Base-by-base conservation (phyloP, 2,113 vertebrate species). In the Telmatochromis bifrenatus region DNA sequence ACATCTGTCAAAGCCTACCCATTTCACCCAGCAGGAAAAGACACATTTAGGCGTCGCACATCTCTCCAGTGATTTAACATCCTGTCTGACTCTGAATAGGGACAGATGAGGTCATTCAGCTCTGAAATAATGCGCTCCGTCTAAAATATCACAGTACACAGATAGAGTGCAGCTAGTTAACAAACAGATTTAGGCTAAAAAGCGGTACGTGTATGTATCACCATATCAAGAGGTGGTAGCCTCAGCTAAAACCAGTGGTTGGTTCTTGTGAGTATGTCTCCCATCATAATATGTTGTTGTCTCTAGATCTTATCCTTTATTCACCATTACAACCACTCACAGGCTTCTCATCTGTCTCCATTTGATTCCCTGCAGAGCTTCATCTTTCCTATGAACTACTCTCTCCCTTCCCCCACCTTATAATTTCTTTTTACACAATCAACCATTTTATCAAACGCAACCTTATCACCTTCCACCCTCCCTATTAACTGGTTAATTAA, bases 1-100 rank as follows among this genome's bases (percentile, higher is more conserved):
- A 93, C 94, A 96, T 94, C 93, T 94, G 93, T 94, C 93, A 88
- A 87, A 91, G 87, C 81, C 90, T 80, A 84, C 83, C 84, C 85
- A 47, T 86, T 92, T 86, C 84, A 58, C 87, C 87, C 85, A 62
- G 89, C 95, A 87, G 91, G 85, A 87, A 94, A 91, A 94, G 90
- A 89, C 87, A 87, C 89, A 92, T 90, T 94, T 77, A 88, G 85
- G 85, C 86, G 12, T 79, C 9, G 15, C 9, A 7, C 89, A 88
- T 90, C 88, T 82, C 82, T 58, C 81, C 55, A 7, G 53, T 81
- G 91, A 91, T 92, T 91, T 88, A 85, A 90, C 84, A 11, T 93
- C 91, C 91, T 77, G 85, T 89, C 92, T 87, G 39, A 79, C 56
- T 87, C 82, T 31, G 91, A 83, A 84, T 68, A 47, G 3, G 55